These are phyloP conservation scores for Entomobrya multifasciata DNA, from an alignment of 2,888 invertebrate species.

Conservation along the genomic window DNA sequence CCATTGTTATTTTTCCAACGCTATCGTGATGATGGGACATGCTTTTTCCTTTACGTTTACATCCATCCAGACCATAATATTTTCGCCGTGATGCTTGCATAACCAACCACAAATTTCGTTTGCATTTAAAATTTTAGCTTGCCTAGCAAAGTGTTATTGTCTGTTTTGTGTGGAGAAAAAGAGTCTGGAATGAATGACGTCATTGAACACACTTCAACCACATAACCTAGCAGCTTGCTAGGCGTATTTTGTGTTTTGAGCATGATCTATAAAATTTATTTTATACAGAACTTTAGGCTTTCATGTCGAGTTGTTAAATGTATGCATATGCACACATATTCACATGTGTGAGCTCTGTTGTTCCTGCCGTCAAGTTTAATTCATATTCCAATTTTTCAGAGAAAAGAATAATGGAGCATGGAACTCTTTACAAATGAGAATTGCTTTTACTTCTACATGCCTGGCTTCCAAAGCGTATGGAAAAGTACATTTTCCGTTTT, in stretches of 20 bases:
- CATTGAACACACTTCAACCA: conserved; percentile 16
- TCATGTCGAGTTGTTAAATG: neutral
- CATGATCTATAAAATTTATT: neutral
- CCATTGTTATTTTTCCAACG: conserved; percentile 22
- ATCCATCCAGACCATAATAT: neutral
- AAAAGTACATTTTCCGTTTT: conserved; percentile 7
- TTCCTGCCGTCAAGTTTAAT: conserved; percentile 20
- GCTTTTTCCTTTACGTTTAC: neutral
- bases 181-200: conserved; percentile 43
- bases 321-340: neutral
- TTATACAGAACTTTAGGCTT: neutral
- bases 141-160: too few species aligned
- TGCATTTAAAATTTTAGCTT: conserved; percentile 34
- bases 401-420: neutral
- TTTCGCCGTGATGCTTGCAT: neutral
- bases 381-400: conserved; percentile 34
- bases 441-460: neutral
- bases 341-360: neutral
- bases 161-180: neutral
- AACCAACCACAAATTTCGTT: conserved; percentile 28
- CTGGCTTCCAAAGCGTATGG: neutral
- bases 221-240: neutral
- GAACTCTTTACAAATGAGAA: neutral
- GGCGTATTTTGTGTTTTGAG: neutral
- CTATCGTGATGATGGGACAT: neutral